These are phyloP conservation scores for Meghimatium bilineatum DNA, from an alignment of 2,888 invertebrate genomes.

Conservation along the genomic window DNA sequence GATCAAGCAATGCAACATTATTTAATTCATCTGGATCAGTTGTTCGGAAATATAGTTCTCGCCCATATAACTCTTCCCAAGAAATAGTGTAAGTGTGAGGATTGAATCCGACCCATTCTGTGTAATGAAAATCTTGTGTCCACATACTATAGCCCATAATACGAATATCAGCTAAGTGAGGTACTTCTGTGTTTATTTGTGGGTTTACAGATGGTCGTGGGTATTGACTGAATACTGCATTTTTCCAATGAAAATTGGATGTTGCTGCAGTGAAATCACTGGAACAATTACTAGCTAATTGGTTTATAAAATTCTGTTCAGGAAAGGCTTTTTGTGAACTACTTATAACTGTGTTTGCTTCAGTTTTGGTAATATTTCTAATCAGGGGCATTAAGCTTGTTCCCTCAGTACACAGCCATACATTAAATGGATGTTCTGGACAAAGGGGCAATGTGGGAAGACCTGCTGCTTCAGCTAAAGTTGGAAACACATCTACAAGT, in stretches of 20 bases:
- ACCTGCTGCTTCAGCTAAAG: conserved; percentile 85
- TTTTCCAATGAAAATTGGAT: conserved; percentile 71
- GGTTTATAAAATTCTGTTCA: not conserved
- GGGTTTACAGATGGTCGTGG: conserved; percentile 85
- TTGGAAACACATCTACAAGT: conserved; percentile 90
- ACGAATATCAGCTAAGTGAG: conserved; percentile 84
- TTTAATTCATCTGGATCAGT: conserved; percentile 84
- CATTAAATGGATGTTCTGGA: conserved; percentile 65
- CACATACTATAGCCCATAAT: conserved; percentile 92
- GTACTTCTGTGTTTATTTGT: conserved; percentile 85
- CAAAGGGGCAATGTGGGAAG: conserved; percentile 81
- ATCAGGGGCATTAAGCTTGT: conserved; percentile 65
- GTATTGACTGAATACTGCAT: conserved; percentile 87
- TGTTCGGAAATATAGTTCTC: conserved; percentile 87
- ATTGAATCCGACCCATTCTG: conserved; percentile 88
- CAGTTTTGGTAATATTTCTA: conserved; percentile 34
- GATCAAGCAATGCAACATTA: conserved; percentile 81
- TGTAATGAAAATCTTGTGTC: conserved; percentile 85
- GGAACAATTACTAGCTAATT: conserved; percentile 30
- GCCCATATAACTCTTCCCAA: conserved; percentile 84
- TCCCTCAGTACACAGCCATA: conserved; percentile 70
- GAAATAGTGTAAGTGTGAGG: conserved; percentile 80
- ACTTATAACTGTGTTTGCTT: too few species aligned
- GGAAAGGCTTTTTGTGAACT: not conserved
- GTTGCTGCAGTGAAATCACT: not conserved